A percentile compares a stretch with the other conserved stretches of the same genome.
Conservation (phyloP, 2,797 vertebrate genomes). For the Sebastiscus albofasciatus region DNA sequence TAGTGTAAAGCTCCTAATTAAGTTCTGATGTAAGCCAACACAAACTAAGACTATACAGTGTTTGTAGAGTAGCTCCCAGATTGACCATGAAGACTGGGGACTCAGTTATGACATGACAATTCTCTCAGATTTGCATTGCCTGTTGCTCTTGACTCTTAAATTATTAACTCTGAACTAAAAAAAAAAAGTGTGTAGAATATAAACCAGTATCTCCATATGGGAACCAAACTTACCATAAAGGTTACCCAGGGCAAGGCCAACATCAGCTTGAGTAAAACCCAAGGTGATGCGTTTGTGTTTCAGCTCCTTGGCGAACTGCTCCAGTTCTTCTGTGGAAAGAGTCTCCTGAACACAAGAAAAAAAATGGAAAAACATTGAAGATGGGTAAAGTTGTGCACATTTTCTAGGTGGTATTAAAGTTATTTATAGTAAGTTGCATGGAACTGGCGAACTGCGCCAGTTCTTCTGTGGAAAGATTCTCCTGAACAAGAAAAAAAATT, state of each 20-base stretch:
- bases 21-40: neutral
- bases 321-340: conserved; percentile 83
- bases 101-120: neutral
- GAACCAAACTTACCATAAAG: conserved; percentile 79
- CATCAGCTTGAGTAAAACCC: conserved; percentile 88
- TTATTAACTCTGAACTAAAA: neutral
- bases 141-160: neutral
- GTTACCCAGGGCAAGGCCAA: conserved; percentile 85
- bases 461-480: conserved; percentile 82
- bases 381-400: neutral
- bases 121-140: neutral
- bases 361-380: rapidly evolving
- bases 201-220: rapidly evolving
- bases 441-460: conserved; percentile 84
- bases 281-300: conserved; percentile 87
- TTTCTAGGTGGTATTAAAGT: rapidly evolving
- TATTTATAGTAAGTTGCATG: too few relatives aligned
- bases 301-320: conserved; percentile 86
- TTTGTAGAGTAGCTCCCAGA: neutral
- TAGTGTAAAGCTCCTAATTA: too few relatives aligned
- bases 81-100: neutral
- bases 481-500: conserved; percentile 48
- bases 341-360: conserved; percentile 68
- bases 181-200: neutral
- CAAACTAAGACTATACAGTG: neutral